Base-by-base conservation (phyloP, 2,888 invertebrate genomes). In the Ornithoptera alexandrae region DNA sequence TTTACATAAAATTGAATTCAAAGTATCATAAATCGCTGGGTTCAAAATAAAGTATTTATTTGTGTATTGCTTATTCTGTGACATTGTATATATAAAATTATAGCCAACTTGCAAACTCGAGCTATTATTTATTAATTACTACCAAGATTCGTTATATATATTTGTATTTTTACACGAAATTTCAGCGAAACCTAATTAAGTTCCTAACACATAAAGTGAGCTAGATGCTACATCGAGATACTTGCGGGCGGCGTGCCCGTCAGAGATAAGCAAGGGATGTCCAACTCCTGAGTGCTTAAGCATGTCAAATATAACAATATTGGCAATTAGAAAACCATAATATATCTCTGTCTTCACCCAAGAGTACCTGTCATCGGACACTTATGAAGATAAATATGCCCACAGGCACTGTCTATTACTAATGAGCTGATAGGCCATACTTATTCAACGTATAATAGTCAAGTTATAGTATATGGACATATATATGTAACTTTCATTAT, bases 301-400 rank as follows among this genome's bases (percentile, higher is more conserved):
- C 72, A 72, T 70, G 66, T 74, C 70, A 53, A 62, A 59, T 65
- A 73, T 74, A 75, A 78, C 74, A 74, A 79, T 71, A 76, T 74
- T 73, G 70, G 74, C 74, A 76, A 79, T 79, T 79, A 77, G 76
- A 68, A 79, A 79, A 78, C 72, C 72, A 73, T 67, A 72, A 76
- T 78, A 74, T 75, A 74, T 75, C 74, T 75, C 71, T 72, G 77
- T 63, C 72, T 68, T 67, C 65, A 66, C 36, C 72, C 73, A 73
- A 76, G 78, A 77, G 76, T 74, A 75, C 75, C 60, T 64, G 72
- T 76, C 74, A 74, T 71, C 71, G 67, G 64, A 39, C 62, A 62
- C 66, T 63, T 71, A 71, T 70, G 69, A 65, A 36, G 18, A 39
- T 73, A 74, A 75, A 74, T 74, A 73, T 73, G 71, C 73, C 73